Evolutionary conservation across 2,888 invertebrate species (phyloP), one percentile per base, ranked within the genome.

Genomic region (Apoda limacodes): DNA sequence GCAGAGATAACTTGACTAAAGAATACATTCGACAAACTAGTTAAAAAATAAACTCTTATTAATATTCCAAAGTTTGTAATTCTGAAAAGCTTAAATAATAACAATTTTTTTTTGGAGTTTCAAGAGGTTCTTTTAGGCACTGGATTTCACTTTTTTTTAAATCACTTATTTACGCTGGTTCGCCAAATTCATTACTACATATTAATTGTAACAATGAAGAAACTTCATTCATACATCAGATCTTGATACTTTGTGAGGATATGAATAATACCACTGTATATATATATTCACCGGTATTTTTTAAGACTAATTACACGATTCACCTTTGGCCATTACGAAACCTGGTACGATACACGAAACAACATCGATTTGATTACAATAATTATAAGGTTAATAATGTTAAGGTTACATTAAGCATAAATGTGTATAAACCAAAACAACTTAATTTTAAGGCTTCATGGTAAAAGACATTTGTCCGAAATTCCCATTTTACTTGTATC

Each of bases 91-190:
- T 66, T 58, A 55, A 56, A 58, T 51, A 58, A 59, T 55, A 52
- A 57, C 52, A 53, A 54, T 53, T 40, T 43, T 60, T 48, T 50
- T 54, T 59, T 57, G 57, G 50, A 54, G 41, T 59, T 55, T 55
- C 41, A 54, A 59, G 75, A 75, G 75, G 75, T 75, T 75, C 74
- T 72, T 72, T 74, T 70, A 69, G 62, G 74, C 75, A 74, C n/a
- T n/a, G n/a, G n/a, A n/a, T n/a, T n/a, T n/a, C n/a, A n/a, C n/a
- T n/a, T n/a, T n/a, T n/a, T n/a, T n/a, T n/a, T n/a, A n/a, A n/a
- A n/a, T n/a, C n/a, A n/a, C n/a, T n/a, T n/a, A n/a, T n/a, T 40
- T 25, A 30, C 34, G 47, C 39, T 52, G 60, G 52, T 62, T 60
- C 55, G 49, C 55, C 57, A 58, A 63, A 60, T 60, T 51, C 52